Evolutionary conservation across 2,888 invertebrate genomes (phyloP), one percentile per base, ranked within the genome.

Genomic region (Habrosyne pyritoides): DNA sequence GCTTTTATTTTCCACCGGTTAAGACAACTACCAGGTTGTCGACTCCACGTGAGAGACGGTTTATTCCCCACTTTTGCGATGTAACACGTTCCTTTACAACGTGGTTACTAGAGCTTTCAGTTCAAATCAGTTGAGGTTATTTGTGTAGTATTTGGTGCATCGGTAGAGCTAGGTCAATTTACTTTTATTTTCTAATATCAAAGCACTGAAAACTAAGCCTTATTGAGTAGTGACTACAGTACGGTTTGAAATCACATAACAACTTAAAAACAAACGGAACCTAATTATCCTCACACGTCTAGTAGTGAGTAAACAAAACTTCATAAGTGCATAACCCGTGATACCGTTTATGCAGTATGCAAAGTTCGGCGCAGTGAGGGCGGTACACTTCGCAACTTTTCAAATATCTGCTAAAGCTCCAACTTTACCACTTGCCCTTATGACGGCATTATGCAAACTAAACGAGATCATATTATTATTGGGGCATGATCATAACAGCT

Each of bases 331-430:
- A 42, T 42, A 42, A 42, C 14, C 36, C 36, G 36, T 42, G 36
- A 42, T 42, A 28, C 49, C 26, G 49, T 28, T 50, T 28, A 50
- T 50, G 49, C 28, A 63, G 55, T 59, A 54, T 26, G 53, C 55
- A 64, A 46, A 50, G 57, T 60, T 59, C 63, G 61, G 56, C 62
- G 60, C 61, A 60, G 51, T 56, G 63, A 50, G 63, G 61, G 66
- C 62, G 66, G 73, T 76, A 75, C 80, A 79, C 75, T 85, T 84
- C 64, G 77, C 76, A 90, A 89, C 87, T 91, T 91, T 88, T 84
- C 84, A 83, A 88, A 89, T 89, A 87, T 80, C 81, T 69, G 69
- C 67, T 61, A 63, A 73, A 68, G 60, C 69, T 42, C 36, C 36
- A 55, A 57, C 49, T 58, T 54, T 68, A 75, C 65, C 69, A 61